Evolutionary conservation across 2,888 invertebrate species (phyloP).

Genomic region (Tachina fera): DNA sequence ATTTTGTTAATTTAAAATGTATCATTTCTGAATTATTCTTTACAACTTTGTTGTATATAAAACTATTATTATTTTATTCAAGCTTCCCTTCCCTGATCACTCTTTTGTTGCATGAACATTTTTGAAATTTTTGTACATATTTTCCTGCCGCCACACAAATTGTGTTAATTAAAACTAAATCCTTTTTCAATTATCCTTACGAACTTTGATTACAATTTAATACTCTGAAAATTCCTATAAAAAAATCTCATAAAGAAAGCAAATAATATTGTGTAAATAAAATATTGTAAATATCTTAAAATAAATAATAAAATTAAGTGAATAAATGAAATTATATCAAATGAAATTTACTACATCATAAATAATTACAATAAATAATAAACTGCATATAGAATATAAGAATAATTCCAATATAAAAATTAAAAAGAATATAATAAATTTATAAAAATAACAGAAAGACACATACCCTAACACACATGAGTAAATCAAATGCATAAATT

Average conservation of each 20-base stretch:
- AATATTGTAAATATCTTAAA: not conserved
- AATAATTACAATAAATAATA: conserved; percentile 40
- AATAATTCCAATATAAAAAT: not conserved
- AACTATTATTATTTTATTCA: no score
- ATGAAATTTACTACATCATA: not conserved
- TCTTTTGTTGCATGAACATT: no score
- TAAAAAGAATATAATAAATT: conserved; percentile 1
- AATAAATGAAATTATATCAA: conserved; percentile 18
- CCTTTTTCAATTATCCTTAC: no score
- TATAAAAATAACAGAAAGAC: not conserved
- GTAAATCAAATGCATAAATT: not conserved
- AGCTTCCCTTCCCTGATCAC: no score
- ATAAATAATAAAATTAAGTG: conserved; percentile 13
- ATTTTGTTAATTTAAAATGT: no score
- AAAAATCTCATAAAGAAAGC: not conserved
- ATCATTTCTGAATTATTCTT: no score
- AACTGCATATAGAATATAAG: not conserved
- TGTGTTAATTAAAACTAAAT: no score
- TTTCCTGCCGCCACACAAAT: no score
- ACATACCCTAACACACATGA: not conserved
- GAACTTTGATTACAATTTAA: no score
- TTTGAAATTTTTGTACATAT: no score
- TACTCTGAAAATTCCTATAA: no score
- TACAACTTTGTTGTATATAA: no score
- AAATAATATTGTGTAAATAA: conserved; percentile 17